These are phyloP conservation scores for Sycophila texana DNA, from an alignment of 2,888 invertebrate species.

Conservation along the genomic window DNA sequence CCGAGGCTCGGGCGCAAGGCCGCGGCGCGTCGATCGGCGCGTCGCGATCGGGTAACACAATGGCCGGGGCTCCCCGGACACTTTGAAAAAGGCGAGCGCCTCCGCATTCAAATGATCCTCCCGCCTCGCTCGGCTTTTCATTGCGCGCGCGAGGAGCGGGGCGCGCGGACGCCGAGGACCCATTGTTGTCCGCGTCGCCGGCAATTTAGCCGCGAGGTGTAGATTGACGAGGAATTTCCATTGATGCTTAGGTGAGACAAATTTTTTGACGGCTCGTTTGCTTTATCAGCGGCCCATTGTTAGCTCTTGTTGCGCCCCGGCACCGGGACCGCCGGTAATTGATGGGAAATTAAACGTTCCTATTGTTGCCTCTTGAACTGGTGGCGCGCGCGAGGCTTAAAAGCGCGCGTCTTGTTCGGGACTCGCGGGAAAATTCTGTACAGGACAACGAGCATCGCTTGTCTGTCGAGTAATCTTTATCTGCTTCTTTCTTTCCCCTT, in stretches of 20 bases:
- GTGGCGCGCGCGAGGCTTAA: too few species aligned
- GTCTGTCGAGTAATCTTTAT: too few species aligned
- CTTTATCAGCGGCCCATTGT: neutral
- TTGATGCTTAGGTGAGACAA: constrained; percentile 10
- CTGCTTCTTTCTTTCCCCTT: too few species aligned
- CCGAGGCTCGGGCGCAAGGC: constrained; percentile 39
- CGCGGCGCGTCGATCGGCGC: constrained; percentile 37
- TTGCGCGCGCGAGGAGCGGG: too few species aligned
- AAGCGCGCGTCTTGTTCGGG: too few species aligned
- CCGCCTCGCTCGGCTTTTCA: neutral
- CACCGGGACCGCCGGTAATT: too few species aligned
- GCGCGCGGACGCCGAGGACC: neutral
- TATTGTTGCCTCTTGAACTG: too few species aligned
- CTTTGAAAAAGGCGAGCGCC: constrained; percentile 1
- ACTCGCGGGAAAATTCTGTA: too few species aligned
- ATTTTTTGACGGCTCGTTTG: constrained; percentile 1
- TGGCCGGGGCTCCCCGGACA: neutral
- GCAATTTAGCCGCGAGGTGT: constrained; percentile 14
- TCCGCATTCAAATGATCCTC: constrained; percentile 31
- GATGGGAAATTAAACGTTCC: too few species aligned
- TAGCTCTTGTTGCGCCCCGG: too few species aligned
- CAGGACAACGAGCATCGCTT: too few species aligned
- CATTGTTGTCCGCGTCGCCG: neutral
- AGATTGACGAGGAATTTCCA: constrained; percentile 13
- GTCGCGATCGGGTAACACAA: constrained; percentile 49